These are phyloP conservation scores for Lasioglossum morio DNA, from an alignment of 2,888 invertebrate species.

Conservation along the genomic window DNA sequence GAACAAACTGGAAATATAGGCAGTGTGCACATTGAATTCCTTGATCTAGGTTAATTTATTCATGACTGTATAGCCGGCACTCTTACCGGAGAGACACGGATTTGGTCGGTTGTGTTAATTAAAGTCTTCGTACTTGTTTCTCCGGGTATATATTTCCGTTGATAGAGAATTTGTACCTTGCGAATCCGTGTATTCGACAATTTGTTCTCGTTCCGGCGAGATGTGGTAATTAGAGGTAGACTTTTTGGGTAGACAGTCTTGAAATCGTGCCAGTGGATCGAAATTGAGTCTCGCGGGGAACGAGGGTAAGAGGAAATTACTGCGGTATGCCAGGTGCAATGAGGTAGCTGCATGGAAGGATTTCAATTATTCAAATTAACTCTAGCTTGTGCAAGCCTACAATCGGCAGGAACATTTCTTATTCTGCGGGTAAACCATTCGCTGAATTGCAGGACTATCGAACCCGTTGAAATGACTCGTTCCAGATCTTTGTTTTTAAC, in stretches of 20 bases:
- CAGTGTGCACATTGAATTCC: not conserved
- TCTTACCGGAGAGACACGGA: not conserved
- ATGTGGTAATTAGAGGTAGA: constrained; percentile 17
- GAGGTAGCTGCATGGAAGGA: not conserved
- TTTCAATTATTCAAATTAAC: constrained; percentile 18
- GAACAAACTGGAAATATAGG: not conserved
- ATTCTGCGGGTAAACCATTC: not conserved
- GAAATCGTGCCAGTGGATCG: not conserved
- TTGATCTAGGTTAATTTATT: not conserved
- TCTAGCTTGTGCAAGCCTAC: not conserved
- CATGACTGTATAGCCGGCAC: not conserved
- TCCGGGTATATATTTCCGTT: constrained; percentile 21
- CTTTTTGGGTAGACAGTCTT: not conserved
- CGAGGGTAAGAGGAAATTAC: constrained; percentile 23
- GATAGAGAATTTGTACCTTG: constrained; percentile 21
- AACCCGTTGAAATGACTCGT: not conserved
- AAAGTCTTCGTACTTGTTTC: not conserved
- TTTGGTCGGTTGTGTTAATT: not conserved
- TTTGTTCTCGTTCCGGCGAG: not conserved
- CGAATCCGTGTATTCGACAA: not conserved
- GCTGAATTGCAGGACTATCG: not conserved
- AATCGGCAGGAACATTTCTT: not conserved
- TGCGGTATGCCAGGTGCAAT: constrained; percentile 13
- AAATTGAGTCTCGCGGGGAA: not conserved
- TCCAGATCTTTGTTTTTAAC: no score